phyloP scores from a whole-genome alignment of 2,888 invertebrate genomes.

The Conomelus anceps region DNA sequence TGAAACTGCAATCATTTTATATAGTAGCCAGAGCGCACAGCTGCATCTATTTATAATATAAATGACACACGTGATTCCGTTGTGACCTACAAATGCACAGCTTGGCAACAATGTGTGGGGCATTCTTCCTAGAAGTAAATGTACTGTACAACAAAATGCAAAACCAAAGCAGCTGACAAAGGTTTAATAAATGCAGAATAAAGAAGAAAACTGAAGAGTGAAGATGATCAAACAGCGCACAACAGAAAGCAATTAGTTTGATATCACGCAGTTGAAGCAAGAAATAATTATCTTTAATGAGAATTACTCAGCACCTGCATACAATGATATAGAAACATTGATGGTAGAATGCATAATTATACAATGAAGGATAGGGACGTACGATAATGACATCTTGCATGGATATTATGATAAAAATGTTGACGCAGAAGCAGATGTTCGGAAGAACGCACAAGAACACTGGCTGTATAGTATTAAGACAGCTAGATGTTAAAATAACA shows the following conservation, averaged over 20 bases:
- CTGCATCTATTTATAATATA: not conserved
- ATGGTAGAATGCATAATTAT: no score
- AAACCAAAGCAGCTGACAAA: not conserved
- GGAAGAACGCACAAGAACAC: not conserved
- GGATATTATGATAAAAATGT: not conserved
- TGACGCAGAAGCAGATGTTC: not conserved
- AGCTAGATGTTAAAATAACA: not conserved
- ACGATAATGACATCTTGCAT: not conserved
- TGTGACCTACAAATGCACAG: not conserved
- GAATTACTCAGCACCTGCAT: not conserved
- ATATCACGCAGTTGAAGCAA: no score
- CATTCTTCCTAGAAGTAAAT: not conserved
- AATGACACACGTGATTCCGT: not conserved
- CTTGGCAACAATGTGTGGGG: not conserved
- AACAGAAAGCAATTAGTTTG: no score
- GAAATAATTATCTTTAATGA: not conserved
- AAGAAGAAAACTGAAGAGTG: no score
- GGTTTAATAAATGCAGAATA: no score
- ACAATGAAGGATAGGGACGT: not conserved
- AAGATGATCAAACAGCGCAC: no score
- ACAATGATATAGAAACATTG: not conserved
- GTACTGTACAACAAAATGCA: not conserved
- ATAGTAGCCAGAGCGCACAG: no score
- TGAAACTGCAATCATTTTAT: no score
- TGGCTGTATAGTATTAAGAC: not conserved